phyloP scores from a whole-genome alignment of 2,888 invertebrate genomes.

The Pediacus dermestoides region DNA sequence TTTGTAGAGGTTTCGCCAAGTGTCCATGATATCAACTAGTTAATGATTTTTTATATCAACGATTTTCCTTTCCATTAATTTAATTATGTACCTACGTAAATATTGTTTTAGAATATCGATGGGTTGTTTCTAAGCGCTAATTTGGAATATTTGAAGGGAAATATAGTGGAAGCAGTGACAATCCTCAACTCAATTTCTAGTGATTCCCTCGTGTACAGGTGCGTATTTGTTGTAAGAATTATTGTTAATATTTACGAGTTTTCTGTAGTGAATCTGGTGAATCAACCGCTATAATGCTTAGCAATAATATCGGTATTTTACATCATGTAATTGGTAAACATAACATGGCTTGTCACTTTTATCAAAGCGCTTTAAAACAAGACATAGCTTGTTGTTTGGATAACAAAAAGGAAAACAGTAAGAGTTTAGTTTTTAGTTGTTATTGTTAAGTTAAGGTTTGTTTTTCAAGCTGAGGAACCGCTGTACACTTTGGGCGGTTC shows the following conservation, averaged over 20 bases:
- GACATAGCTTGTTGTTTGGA: conserved; percentile 54
- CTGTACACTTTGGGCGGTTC: conserved; percentile 61
- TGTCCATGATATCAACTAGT: background rate
- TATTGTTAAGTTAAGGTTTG: too few species aligned
- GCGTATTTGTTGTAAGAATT: conserved; percentile 24
- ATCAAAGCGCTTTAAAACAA: conserved; percentile 74
- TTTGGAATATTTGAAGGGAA: conserved; percentile 62
- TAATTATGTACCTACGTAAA: too few species aligned
- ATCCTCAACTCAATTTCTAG: conserved; percentile 53
- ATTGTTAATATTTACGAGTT: too few species aligned
- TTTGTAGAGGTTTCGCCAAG: conserved; percentile 1
- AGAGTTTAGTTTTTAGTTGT: too few species aligned
- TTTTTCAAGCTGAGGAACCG: conserved; percentile 50
- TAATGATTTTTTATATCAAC: background rate
- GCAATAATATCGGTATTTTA: conserved; percentile 79
- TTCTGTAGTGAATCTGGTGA: conserved; percentile 57
- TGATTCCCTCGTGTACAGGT: conserved; percentile 51
- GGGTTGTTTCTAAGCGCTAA: conserved; percentile 60
- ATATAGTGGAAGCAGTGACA: conserved; percentile 60
- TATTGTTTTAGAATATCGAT: conserved; percentile 51
- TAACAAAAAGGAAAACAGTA: conserved; percentile 38
- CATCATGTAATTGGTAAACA: conserved; percentile 79
- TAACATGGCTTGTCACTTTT: conserved; percentile 74
- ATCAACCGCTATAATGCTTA: conserved; percentile 61
- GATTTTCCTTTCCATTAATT: background rate